phyloP scores from a whole-genome alignment of 2,113 vertebrate species.

The Speoplatyrhinus poulsoni region DNA sequence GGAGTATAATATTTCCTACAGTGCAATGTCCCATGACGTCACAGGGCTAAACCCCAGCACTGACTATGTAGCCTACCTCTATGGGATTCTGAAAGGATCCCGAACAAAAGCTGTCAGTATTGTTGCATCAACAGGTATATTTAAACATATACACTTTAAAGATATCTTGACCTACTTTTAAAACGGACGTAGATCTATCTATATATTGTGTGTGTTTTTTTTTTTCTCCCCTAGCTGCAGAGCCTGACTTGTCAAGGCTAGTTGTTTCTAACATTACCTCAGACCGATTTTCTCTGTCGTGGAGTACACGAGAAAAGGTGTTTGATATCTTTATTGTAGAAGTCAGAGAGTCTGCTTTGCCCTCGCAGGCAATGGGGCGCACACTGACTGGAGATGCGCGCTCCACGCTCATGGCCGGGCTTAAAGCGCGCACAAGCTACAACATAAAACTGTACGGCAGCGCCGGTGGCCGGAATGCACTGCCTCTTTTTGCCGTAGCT shows the following conservation, averaged over 20 bases:
- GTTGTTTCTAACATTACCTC: constrained; percentile 84
- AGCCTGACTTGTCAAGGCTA: constrained; percentile 84
- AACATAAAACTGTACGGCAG: constrained; percentile 82
- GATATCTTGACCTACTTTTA: background rate
- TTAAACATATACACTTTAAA: too few species aligned
- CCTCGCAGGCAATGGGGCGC: constrained; percentile 77
- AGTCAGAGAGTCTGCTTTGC: constrained; percentile 82
- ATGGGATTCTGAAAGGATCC: constrained; percentile 80
- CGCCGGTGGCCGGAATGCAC: constrained; percentile 69
- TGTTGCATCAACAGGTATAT: constrained; percentile 90
- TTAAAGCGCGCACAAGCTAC: constrained; percentile 81
- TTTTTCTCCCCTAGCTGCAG: constrained; percentile 77
- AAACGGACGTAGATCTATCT: constrained; percentile 35
- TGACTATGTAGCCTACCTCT: constrained; percentile 94
- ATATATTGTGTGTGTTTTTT: constrained; percentile 63
- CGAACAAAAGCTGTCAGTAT: constrained; percentile 82
- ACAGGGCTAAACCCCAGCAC: constrained; percentile 87
- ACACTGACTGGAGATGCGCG: constrained; percentile 66
- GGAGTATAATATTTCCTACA: constrained; percentile 84
- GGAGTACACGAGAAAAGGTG: constrained; percentile 77
- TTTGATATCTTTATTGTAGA: constrained; percentile 88
- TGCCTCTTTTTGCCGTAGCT: constrained; percentile 75
- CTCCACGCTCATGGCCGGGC: constrained; percentile 75
- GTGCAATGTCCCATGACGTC: constrained; percentile 78
- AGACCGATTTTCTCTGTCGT: constrained; percentile 80